Conservation (phyloP, 2,113 vertebrate species). For the Chloebia gouldiae region DNA sequence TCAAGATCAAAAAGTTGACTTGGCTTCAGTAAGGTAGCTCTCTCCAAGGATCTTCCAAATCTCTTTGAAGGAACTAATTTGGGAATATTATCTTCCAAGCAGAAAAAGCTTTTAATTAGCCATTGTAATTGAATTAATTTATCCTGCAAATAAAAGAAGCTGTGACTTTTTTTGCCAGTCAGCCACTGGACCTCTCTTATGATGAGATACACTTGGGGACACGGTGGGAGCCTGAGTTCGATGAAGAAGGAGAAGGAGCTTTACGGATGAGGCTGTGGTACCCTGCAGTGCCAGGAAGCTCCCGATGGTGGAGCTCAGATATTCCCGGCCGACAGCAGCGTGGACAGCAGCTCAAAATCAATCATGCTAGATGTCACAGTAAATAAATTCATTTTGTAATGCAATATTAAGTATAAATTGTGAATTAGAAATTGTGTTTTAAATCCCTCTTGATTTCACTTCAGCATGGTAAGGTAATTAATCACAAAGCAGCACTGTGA, state of each 20-base stretch:
- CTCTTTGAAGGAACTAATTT: not conserved
- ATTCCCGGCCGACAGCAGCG: fast-evolving
- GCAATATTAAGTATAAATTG: not conserved
- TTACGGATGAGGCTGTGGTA: fast-evolving
- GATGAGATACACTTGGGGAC: not conserved
- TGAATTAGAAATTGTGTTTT: not conserved
- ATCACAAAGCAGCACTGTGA: not conserved
- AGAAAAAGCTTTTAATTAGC: conserved; percentile 1
- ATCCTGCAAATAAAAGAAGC: not conserved
- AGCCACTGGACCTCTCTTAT: not conserved
- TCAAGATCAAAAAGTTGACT: not conserved
- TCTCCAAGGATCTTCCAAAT: not conserved
- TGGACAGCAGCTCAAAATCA: not conserved
- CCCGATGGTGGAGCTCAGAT: not conserved
- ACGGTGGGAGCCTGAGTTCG: not conserved
- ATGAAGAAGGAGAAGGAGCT: not conserved
- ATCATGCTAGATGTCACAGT: not conserved
- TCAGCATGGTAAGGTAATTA: not conserved
- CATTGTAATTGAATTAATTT: not conserved
- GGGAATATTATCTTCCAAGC: not conserved
- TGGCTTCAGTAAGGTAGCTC: not conserved
- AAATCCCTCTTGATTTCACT: not conserved
- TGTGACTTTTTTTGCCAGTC: not conserved
- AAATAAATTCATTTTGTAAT: not conserved
- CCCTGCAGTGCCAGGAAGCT: conserved; percentile 2